Evolutionary conservation across 2,888 invertebrate species (phyloP), one percentile per base, ranked within the genome.

Genomic region (Argyresthia albistria): DNA sequence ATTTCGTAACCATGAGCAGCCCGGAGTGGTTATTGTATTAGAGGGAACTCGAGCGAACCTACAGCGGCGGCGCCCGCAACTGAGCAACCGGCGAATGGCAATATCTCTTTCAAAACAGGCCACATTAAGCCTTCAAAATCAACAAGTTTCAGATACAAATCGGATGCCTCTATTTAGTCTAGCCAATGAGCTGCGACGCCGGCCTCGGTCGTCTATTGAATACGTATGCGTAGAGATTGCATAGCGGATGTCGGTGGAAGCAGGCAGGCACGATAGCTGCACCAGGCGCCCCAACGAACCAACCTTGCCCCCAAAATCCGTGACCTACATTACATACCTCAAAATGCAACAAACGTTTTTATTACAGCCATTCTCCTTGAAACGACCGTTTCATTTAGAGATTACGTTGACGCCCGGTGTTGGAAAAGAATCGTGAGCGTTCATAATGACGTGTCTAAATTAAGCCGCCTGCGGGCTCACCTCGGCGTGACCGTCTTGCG

Each of bases 271-370:
- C 72, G 71, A 72, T 62, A 70, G 62, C 58, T 61, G 65, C 64
- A 56, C 59, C 55, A 60, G 58, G 61, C 54, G 57, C 54, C 46
- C 55, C 58, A 58, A 58, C 51, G 52, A 57, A 59, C 61, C 74
- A 82, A 82, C 86, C 86, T 87, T 86, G 86, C 77, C 73, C 83
- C 78, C 73, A 82, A 81, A 84, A 71, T 77, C 76, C 74, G 66
- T 81, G 84, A 84, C 86, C 84, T 71, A 86, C 82, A 82, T 86
- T 79, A 64, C 67, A 67, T 59, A 54, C 65, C 70, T 70, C 75
- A 78, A 80, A 83, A 80, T 80, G 79, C 77, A 81, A 69, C 65
- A 67, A 75, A 59, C 69, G 73, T 76, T 80, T 80, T 82, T 80
- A 79, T 70, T 70, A 61, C 65, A 58, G 61, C 58, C 61, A 66